Base-by-base conservation (phyloP, 2,113 vertebrate species). In the Etheostoma cragini region DNA sequence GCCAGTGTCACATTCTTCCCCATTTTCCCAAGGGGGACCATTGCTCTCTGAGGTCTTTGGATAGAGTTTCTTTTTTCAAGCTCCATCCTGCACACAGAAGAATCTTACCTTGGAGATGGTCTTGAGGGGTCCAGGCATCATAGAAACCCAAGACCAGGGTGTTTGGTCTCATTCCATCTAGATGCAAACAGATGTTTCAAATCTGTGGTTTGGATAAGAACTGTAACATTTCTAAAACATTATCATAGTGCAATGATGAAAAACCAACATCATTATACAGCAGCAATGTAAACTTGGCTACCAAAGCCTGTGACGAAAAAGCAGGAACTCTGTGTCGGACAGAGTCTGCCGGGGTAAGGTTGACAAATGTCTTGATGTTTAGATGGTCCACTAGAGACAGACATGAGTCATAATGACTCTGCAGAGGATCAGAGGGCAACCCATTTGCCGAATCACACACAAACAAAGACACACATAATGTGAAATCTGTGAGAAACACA, bases 271-370 rank as follows among this genome's bases (percentile, higher is more conserved):
- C 12, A 35, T 22, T 16, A 33, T 15, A 30, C 7, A 70, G 15
- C 21, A 54, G 16, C 50, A 52, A 57, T 24, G 6, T 13, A 68
- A 74, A 53, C 3, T 15, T 16, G 85, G 94, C 90, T 87, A 97
- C 97, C 96, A 22, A 97, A 95, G 71, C 96, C 96, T 14, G 96
- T 95, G 82, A 97, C 96, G 89, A 97, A 97, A 97, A 83, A 98
- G 96, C 71, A 97, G 93, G 96, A 61, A 96, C 94, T 0, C 96
- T 96, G 0, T 96, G 0, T 33, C 96, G 88, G 50, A 97, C 93
- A 0, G 96, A 95, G 67, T 95, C 92, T 0, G 96, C 94, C 5
- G 97, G 91, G 0, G 96, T 97, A 42, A 97, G 95, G 86, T 96
- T 97, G 72, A 97, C 94, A 0, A 97, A 98, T 0, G 96, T 96